Evolutionary conservation across 92 coral and sea anemone genomes (phyloP).

Genomic region (Siderastrea siderea): DNA sequence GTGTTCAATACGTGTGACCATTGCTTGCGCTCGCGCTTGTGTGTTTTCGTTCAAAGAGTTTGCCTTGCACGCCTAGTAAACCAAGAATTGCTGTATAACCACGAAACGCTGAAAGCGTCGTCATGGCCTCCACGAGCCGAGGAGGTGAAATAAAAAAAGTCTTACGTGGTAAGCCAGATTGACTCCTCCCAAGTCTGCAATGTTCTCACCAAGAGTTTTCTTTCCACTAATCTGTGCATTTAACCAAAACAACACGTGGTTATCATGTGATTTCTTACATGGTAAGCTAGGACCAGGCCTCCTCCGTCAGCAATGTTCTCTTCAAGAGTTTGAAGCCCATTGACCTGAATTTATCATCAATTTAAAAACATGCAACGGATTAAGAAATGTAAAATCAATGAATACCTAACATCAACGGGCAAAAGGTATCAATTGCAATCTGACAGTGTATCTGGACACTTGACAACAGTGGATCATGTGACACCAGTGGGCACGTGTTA

Average conservation of each 20-base stretch:
- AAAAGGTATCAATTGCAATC: too few species aligned
- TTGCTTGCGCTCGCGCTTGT: too few species aligned
- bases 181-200: conserved; percentile 99
- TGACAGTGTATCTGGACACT: too few species aligned
- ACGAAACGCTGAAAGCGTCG: neutral
- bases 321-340: conserved; percentile 84
- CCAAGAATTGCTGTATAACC: neutral
- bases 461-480: too few species aligned
- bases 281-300: conserved; percentile 79
- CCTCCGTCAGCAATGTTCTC: conserved; percentile 94
- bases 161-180: conserved; percentile 95
- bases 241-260: neutral
- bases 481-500: too few species aligned
- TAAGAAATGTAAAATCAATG: neutral
- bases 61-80: neutral
- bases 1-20: too few species aligned
- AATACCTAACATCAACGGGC: neutral
- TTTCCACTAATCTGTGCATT: conserved; percentile 81
- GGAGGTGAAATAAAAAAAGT: neutral
- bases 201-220: conserved; percentile 97
- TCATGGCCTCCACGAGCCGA: neutral
- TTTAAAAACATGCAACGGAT: neutral
- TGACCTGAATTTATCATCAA: conserved; percentile 50
- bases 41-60: too few species aligned
- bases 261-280: conserved; percentile 60